Evolutionary conservation across 2,797 vertebrate genomes (phyloP).

Genomic region (Phylloscopus collybita): DNA sequence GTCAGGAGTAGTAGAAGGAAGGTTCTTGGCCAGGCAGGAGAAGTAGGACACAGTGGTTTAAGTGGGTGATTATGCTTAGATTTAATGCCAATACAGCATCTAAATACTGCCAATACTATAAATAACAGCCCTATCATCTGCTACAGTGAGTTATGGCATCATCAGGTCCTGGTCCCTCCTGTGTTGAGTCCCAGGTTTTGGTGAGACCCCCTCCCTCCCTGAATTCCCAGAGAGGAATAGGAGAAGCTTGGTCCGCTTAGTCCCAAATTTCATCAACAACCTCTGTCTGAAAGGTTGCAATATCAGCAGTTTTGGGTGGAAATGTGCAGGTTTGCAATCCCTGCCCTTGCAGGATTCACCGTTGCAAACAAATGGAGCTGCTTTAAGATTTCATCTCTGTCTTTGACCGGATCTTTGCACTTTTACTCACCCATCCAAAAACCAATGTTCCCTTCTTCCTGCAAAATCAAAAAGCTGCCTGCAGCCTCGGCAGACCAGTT

Average conservation of each 20-base stretch:
- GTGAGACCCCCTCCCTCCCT: not conserved
- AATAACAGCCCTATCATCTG: not conserved
- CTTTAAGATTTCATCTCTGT: not conserved
- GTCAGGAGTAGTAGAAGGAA: not conserved
- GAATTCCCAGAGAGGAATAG: not conserved
- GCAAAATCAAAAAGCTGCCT: not conserved
- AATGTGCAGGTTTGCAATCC: not conserved
- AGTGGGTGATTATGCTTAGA: not conserved
- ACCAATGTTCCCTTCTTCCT: not conserved
- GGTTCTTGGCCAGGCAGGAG: not conserved
- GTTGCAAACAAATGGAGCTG: not conserved
- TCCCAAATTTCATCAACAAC: not conserved
- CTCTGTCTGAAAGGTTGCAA: not conserved
- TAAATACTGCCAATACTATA: not conserved
- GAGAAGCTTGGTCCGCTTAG: too few species aligned
- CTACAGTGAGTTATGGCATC: not conserved
- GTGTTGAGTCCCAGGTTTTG: not conserved
- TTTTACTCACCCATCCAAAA: not conserved
- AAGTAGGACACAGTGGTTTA: too few species aligned
- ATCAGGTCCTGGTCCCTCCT: not conserved
- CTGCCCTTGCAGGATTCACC: not conserved
- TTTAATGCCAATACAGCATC: not conserved
- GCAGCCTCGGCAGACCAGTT: not conserved
- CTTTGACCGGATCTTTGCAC: rapidly evolving
- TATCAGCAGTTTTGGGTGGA: not conserved